phyloP scores from a whole-genome alignment of 2,888 invertebrate species.

The Cabera pusaria region DNA sequence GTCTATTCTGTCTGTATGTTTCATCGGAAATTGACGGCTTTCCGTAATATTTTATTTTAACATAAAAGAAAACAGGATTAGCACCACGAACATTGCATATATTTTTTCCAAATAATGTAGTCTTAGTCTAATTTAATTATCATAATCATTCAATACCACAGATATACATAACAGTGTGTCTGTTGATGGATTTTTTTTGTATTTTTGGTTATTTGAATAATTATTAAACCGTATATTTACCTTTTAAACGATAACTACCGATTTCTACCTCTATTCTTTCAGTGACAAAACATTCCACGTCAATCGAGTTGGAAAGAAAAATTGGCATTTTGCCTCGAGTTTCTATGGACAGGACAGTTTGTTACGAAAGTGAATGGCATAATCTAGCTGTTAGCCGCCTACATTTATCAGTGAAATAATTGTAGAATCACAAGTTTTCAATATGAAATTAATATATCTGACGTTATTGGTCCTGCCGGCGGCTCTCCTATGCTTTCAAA shows the following conservation, averaged over 20 bases:
- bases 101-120: too few species aligned
- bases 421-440: constrained; percentile 46
- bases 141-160: too few species aligned
- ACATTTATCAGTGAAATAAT: constrained; percentile 44
- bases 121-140: too few species aligned
- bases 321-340: constrained; percentile 69
- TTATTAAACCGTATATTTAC: too few species aligned
- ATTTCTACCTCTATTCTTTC: constrained; percentile 27
- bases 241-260: constrained; percentile 21
- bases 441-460: constrained; percentile 88
- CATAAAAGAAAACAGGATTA: too few species aligned
- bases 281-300: constrained; percentile 79
- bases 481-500: constrained; percentile 87
- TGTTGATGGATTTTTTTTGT: too few species aligned
- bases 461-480: constrained; percentile 87
- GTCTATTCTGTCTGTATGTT: too few species aligned
- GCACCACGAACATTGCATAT: too few species aligned
- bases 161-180: too few species aligned
- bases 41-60: too few species aligned
- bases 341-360: constrained; percentile 60
- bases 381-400: constrained; percentile 53
- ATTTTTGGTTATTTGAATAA: too few species aligned
- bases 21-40: constrained; percentile 5
- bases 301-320: constrained; percentile 81
- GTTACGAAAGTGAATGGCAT: constrained; percentile 71